These are phyloP conservation scores for Eudasyphora cyanicolor DNA, from an alignment of 2,888 invertebrate genomes.

Conservation along the genomic window DNA sequence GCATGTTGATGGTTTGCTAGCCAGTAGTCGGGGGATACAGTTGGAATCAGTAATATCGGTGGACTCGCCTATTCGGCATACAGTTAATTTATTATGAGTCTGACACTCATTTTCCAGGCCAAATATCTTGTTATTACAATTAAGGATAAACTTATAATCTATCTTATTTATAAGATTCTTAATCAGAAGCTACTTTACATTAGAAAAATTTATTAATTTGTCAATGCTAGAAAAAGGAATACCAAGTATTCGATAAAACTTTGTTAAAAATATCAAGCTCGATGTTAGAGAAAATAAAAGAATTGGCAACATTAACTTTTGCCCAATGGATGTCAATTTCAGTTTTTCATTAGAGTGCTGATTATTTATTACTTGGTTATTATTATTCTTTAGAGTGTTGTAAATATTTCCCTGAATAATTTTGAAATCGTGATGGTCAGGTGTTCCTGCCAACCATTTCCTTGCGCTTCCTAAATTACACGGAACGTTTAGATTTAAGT, in stretches of 20 bases:
- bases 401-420: neutral
- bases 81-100: neutral
- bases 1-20: neutral
- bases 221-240: neutral
- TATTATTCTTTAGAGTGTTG: no score
- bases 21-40: neutral
- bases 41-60: neutral
- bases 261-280: neutral
- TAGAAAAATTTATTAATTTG: neutral
- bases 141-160: neutral
- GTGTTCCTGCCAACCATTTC: neutral
- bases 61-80: neutral
- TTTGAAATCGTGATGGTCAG: neutral
- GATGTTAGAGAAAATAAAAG: neutral
- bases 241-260: no score
- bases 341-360: neutral
- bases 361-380: no score
- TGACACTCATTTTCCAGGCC: neutral
- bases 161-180: neutral
- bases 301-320: neutral
- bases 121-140: neutral
- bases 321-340: neutral
- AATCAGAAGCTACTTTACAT: neutral
- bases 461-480: neutral
- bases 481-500: no score